A percentile compares a stretch with the other conserved stretches of the same genome.
These are phyloP conservation scores for Penelope pileata DNA, from an alignment of 2,113 vertebrate genomes.

Conservation along the genomic window DNA sequence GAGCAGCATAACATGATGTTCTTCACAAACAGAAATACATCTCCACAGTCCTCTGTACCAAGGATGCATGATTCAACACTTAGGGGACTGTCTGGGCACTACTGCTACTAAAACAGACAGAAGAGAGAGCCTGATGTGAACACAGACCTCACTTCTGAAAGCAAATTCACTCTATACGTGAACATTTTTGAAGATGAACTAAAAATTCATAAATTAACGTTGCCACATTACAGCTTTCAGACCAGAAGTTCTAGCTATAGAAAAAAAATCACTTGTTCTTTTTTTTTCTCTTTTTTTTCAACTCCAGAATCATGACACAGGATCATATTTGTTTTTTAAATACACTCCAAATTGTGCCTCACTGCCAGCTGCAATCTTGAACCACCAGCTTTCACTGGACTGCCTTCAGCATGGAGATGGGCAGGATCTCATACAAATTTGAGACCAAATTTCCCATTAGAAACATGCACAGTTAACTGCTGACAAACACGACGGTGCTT, in stretches of 20 bases:
- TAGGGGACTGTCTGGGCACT: neutral
- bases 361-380: neutral
- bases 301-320: accelerated
- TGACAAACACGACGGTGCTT: neutral
- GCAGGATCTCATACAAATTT: neutral
- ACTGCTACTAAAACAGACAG: accelerated
- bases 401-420: accelerated
- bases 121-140: neutral
- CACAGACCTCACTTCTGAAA: neutral
- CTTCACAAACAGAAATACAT: neutral
- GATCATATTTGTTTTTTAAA: neutral
- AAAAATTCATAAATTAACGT: neutral
- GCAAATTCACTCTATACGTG: neutral
- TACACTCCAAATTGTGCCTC: neutral
- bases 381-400: neutral
- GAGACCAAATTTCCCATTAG: neutral
- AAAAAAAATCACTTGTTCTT: neutral
- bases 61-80: neutral
- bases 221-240: accelerated
- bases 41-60: neutral
- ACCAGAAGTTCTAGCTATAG: accelerated
- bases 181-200: neutral
- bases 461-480: neutral
- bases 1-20: neutral
- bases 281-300: neutral